phyloP scores from a whole-genome alignment of 2,113 vertebrate genomes.

The Phalacrocorax carbo region DNA sequence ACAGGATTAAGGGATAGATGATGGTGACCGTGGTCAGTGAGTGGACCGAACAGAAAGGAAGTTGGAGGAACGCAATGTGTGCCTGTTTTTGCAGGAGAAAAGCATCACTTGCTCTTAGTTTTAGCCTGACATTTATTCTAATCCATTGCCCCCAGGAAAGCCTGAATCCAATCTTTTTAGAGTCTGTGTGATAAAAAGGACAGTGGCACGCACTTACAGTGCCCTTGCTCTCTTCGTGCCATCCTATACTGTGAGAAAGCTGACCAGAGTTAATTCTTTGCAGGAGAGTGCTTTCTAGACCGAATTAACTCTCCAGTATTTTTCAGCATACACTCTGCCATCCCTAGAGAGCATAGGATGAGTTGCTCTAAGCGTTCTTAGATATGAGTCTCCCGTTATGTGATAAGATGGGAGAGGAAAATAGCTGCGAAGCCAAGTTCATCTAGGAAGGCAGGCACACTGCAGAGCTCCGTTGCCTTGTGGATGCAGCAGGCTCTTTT shows the following conservation, averaged over 20 bases:
- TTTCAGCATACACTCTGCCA: not conserved
- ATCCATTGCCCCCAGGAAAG: not conserved
- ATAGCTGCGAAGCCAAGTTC: not conserved
- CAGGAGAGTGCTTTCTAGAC: not conserved
- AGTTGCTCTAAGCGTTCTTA: not conserved
- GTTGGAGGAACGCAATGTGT: not conserved
- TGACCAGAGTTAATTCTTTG: not conserved
- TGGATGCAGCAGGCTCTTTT: conserved; percentile 7
- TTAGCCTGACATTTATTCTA: not conserved
- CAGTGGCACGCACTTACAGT: not conserved
- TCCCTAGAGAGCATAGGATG: not conserved
- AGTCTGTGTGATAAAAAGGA: not conserved
- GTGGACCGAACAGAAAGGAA: not conserved
- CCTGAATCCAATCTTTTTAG: not conserved
- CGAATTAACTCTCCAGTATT: not conserved
- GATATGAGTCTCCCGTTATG: not conserved
- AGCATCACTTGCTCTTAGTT: not conserved
- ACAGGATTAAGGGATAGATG: not conserved
- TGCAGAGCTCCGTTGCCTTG: not conserved
- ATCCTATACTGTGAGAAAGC: not conserved
- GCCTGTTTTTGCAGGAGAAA: not conserved
- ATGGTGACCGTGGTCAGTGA: not conserved
- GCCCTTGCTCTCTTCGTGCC: not conserved
- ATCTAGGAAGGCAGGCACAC: not conserved
- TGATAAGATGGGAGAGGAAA: not conserved